Percentiles rank a stretch among this genome's conserved stretches.
These are phyloP conservation scores for Scaptomyza montana DNA, from an alignment of 1,140 invertebrate genomes.

Conservation along the genomic window DNA sequence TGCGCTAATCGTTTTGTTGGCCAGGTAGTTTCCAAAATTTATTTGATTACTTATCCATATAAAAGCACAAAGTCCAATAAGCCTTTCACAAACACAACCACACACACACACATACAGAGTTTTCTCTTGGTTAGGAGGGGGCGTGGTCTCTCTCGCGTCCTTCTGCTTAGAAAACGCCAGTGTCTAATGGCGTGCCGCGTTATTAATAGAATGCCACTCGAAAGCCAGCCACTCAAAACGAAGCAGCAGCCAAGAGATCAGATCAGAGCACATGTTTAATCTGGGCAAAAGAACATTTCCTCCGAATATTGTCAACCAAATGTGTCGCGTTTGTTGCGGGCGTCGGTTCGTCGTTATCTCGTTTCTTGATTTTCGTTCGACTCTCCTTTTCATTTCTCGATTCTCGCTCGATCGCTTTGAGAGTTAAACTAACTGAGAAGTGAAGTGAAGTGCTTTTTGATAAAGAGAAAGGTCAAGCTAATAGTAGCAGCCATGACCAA, in stretches of 20 bases:
- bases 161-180: conserved; percentile 59
- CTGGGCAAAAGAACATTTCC: conserved; percentile 39
- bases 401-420: not conserved
- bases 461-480: conserved; percentile 21
- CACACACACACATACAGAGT: not conserved
- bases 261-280: conserved; percentile 52
- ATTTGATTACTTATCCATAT: conserved; percentile 56
- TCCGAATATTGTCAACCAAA: conserved; percentile 70
- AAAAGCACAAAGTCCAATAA: conserved; percentile 39
- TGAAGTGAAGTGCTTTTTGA: conserved; percentile 5
- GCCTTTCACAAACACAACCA: conserved; percentile 69
- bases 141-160: conserved; percentile 67
- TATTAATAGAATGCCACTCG: conserved; percentile 81
- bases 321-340: conserved; percentile 74
- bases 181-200: conserved; percentile 71
- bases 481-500: conserved; percentile 62
- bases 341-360: conserved; percentile 55
- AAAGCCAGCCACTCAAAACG: conserved; percentile 78
- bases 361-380: conserved; percentile 6
- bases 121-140: conserved; percentile 6
- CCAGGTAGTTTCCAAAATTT: conserved; percentile 67
- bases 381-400: not conserved
- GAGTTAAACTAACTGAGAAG: conserved; percentile 6
- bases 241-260: conserved; percentile 48
- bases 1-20: conserved; percentile 45